Percentiles rank a stretch among this genome's conserved stretches.
Conservation (phyloP, 1,140 invertebrate genomes). For the Bilobella aurantiaca region DNA sequence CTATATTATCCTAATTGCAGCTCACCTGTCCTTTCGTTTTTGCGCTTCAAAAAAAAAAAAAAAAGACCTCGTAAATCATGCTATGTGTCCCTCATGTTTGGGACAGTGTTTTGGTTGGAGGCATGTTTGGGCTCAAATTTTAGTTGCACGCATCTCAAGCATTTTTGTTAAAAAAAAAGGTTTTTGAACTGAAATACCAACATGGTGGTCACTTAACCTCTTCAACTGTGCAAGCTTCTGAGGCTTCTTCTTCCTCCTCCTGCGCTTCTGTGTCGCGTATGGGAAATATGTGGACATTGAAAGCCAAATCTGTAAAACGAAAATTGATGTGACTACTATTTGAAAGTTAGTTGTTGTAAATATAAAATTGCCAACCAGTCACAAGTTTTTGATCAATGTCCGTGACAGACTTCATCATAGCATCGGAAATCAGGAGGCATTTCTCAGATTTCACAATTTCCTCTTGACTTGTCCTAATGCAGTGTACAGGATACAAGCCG, state of each 20-base stretch:
- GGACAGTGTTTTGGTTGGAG: no score
- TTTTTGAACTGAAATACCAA: no score
- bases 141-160: no score
- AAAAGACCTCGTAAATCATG: no score
- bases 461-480: neutral
- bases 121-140: no score
- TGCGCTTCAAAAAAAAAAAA: no score
- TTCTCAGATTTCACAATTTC: neutral
- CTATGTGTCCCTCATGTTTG: no score
- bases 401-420: neutral
- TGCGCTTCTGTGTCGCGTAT: neutral
- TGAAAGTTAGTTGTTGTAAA: neutral
- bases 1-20: no score
- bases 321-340: neutral
- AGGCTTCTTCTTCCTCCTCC: neutral
- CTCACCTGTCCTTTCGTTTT: no score
- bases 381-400: neutral
- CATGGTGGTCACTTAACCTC: no score
- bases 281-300: neutral
- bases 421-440: neutral
- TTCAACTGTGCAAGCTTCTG: no score
- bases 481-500: conserved; percentile 1
- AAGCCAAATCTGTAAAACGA: neutral
- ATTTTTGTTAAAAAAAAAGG: no score
- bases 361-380: neutral